Base-by-base conservation (phyloP, 2,888 invertebrate species). In the Phengaris alcon region DNA sequence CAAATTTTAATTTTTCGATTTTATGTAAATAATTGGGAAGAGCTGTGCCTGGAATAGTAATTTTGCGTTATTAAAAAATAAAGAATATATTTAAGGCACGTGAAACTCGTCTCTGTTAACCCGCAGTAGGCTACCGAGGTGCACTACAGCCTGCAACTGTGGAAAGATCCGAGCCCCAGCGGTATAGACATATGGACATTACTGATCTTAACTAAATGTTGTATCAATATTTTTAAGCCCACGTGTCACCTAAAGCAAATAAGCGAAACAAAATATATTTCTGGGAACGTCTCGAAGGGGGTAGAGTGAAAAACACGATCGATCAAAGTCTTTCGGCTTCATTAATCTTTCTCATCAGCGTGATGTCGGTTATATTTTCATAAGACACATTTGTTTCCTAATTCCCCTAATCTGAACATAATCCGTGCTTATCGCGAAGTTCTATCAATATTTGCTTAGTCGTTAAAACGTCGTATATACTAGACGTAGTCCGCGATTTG, bases 311-410 rank as follows among this genome's bases (percentile, higher is more conserved):
- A 90, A 89, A 87, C 89, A 84, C 85, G 88, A 91, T 92, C 90
- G 88, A 91, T 92, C 90, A 91, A 90, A 89, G 90, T 90, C 90
- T 87, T 89, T 89, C 85, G 84, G 86, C 81, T 90, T 91, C 91
- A 92, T 92, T 90, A 91, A 92, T 91, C 91, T 90, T 89, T 87
- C 89, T 90, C 90, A 90, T 91, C 89, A 91, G 85, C 79, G 79
- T 79, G 80, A 81, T 80, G 81, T 55, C 64, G 76, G 74, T 74
- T 77, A 87, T 87, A 86, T 87, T 88, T 90, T 84, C 84, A 85
- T 82, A 82, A 86, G 85, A 85, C 88, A 86, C 85, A 83, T 85
- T 83, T 84, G 84, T 87, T 90, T 87, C 85, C 85, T 84, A 85
- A 86, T 88, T 86, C 85, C 79, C 82, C 83, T 86, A 83, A 85